Evolutionary conservation across 2,797 vertebrate genomes (phyloP), one percentile per base, ranked within the genome.

Genomic region (Rousettus madagascariensis): DNA sequence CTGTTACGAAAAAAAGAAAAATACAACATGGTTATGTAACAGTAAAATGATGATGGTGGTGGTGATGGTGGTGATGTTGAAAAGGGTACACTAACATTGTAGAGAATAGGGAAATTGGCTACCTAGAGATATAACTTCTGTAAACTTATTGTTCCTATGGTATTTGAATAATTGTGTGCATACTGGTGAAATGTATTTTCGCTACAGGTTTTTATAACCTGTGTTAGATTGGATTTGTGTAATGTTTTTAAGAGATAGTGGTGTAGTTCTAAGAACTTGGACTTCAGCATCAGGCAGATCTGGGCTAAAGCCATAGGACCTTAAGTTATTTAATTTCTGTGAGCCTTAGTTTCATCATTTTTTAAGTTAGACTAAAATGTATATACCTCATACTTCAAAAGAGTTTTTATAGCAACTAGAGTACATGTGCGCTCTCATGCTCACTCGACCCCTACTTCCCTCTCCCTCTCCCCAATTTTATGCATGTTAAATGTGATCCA

Each of bases 181-280:
- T 91, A 69, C 19, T 86, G 16, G 9, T 91, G 55, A 96, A 26
- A 7, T 33, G 0, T 85, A 26, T 86, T 46, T 85, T 78, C 89
- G 38, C 6, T 69, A 88, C 30, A 86, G 19, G 15, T 57, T 77
- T 90, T 91, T 94, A 63, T 89, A 85, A 77, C 26, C 55, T 95
- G 16, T 30, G 41, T 95, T 51, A 95, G 43, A 33, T 74, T 88
- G 41, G 83, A 84, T 85, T 77, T 93, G 28, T 90, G 20, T 63
- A 38, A 30, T 74, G 26, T 92, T 72, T 93, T 91, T 82, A 95
- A 89, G 38, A 91, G 41, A 12, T 85, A 51, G 30, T 83, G 78
- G 59, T 75, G 0, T 72, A 84, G 17, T 95, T 96, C 20, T 82
- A 68, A 92, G 51, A 83, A 46, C 43, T 78, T 95, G 43, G 26